A percentile compares a stretch with the other conserved stretches of the same genome.
These are phyloP conservation scores for Corvus moneduloides DNA, from an alignment of 2,113 vertebrate species.

Conservation along the genomic window DNA sequence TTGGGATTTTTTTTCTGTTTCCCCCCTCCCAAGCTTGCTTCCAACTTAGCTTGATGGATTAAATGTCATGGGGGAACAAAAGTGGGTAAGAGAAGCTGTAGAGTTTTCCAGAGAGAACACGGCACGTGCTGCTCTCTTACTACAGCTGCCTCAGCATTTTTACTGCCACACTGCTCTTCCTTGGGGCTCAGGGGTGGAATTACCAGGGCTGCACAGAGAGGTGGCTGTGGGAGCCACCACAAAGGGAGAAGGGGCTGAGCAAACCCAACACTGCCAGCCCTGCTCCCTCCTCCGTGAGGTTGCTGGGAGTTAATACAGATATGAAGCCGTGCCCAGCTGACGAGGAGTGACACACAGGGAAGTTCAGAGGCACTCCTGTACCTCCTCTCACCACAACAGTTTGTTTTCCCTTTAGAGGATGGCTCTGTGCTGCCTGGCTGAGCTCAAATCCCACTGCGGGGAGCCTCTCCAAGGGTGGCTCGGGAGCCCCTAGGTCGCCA, in stretches of 20 bases:
- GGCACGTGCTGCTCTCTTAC: not conserved
- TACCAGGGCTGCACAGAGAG: not conserved
- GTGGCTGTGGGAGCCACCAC: rapidly evolving
- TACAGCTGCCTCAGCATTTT: not conserved
- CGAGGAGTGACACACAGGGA: not conserved
- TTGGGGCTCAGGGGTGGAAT: not conserved
- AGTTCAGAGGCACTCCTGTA: rapidly evolving
- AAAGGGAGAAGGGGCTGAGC: not conserved
- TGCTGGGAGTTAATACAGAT: not conserved
- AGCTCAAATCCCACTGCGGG: not conserved
- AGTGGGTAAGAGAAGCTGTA: not conserved
- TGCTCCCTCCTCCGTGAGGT: not conserved
- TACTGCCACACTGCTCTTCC: not conserved
- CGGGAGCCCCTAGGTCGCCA: rapidly evolving
- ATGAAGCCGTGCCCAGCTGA: not conserved
- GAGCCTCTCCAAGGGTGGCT: not conserved
- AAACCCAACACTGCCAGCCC: not conserved
- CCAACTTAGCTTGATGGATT: not conserved
- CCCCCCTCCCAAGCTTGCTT: not conserved
- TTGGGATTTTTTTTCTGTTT: not conserved
- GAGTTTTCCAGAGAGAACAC: not conserved
- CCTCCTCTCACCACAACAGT: not conserved
- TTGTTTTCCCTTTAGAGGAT: not conserved
- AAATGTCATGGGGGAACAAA: not conserved
- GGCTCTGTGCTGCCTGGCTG: not conserved